Evolutionary conservation across 1,140 invertebrate genomes (phyloP).

Genomic region (Eulimnadia texana): DNA sequence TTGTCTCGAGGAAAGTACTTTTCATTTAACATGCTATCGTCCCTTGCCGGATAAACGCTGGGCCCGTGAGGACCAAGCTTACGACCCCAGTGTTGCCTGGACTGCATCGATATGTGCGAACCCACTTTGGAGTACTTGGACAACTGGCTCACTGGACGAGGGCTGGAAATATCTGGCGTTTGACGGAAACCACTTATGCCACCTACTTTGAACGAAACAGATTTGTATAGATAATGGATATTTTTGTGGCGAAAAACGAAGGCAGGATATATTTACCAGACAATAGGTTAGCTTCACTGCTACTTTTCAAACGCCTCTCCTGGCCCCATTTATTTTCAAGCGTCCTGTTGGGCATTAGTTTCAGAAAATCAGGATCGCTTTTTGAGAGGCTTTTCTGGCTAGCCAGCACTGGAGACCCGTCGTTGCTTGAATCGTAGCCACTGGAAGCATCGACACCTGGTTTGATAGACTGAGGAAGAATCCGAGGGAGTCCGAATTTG

Average conservation of each 20-base stretch:
- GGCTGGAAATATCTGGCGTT: background rate
- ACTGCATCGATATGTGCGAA: slow-evolving; percentile 12
- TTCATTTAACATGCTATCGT: slow-evolving; percentile 25
- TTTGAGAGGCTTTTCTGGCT: slow-evolving; percentile 30
- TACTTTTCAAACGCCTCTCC: slow-evolving; percentile 17
- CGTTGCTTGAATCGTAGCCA: slow-evolving; percentile 68
- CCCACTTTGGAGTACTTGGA: slow-evolving; percentile 11
- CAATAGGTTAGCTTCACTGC: slow-evolving; percentile 59
- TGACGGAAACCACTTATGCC: background rate
- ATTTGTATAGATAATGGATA: background rate
- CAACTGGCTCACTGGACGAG: background rate
- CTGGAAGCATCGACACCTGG: slow-evolving; percentile 47
- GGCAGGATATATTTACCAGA: slow-evolving; percentile 23
- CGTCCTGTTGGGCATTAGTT: slow-evolving; percentile 13
- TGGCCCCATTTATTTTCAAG: slow-evolving; percentile 29
- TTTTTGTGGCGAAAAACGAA: background rate
- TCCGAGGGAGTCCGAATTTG: slow-evolving; percentile 79
- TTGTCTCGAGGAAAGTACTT: slow-evolving; percentile 24
- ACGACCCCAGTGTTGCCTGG: slow-evolving; percentile 5
- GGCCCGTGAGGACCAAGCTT: background rate
- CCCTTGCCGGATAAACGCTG: slow-evolving; percentile 15
- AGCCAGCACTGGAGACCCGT: slow-evolving; percentile 27
- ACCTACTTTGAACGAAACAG: background rate
- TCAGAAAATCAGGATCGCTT: slow-evolving; percentile 63
- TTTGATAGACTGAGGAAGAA: slow-evolving; percentile 57